Evolutionary conservation across 2,888 invertebrate species (phyloP), one percentile per base, ranked within the genome.

Genomic region (Galeruca laticollis): DNA sequence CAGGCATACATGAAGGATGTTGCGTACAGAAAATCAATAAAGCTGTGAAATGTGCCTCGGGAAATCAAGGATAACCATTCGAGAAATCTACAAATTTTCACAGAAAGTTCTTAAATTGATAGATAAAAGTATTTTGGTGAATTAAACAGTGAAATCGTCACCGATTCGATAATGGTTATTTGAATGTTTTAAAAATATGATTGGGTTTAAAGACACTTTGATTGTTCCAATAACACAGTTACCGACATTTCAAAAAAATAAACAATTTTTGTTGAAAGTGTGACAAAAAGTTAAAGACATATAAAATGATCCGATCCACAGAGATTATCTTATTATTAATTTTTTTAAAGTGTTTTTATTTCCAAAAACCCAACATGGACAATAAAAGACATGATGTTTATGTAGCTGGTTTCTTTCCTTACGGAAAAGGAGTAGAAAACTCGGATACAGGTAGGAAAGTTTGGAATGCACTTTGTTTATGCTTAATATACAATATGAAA

Each of bases 361-460:
- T 75, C 18, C 92, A 92, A 85, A 91, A 91, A 82, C 92, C 92
- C 15, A 92, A 91, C 82, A 86, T 90, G 78, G 91, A 91, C 75
- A 89, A 88, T 77, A 89, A 93, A 73, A 88, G 93, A 56, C 93
- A 94, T 70, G 95, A 95, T 84, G 94, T 96, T 61, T 96, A 95
- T 87, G 95, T 96, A 79, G 96, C 96, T 1, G 96, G 96, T 11
- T 96, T 97, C 87, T 97, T 97, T 82, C 96, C 97, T 0, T 94
- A 93, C 83, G 94, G 94, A 54, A 91, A 90, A 82, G 93, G 94
- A 43, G 93, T 95, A 40, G 94, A 94, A 86, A 90, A 94, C 81
- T 91, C 93, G 1, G 92, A 93, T 79, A 92, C 93, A 80, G 97
- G 97, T 86, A 86, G 80, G 80, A 40, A 11, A 52, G 57, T 43